Percentiles rank a stretch among this genome's conserved stretches.
These are phyloP conservation scores for Calameuta pallipes DNA, from an alignment of 2,888 invertebrate genomes.

Conservation along the genomic window DNA sequence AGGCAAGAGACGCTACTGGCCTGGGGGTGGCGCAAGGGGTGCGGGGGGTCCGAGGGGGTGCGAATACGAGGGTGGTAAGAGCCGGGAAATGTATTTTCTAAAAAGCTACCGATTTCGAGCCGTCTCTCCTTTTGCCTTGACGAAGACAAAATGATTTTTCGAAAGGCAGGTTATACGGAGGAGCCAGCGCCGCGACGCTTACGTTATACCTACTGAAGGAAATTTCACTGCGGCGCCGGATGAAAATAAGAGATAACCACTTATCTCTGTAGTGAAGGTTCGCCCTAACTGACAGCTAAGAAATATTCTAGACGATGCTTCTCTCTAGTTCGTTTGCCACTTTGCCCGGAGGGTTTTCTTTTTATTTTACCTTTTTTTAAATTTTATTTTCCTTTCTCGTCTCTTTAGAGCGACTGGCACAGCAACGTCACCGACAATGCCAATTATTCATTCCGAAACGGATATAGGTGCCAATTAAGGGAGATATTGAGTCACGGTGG, in stretches of 20 bases:
- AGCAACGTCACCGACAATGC: not conserved
- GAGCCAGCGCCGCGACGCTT: conserved; percentile 2
- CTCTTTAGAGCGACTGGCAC: not conserved
- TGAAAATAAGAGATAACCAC: conserved; percentile 16
- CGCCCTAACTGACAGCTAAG: conserved; percentile 4
- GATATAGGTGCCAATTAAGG: not conserved
- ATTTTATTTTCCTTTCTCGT: not conserved
- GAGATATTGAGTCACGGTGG: too few relatives aligned
- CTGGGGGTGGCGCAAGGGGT: not conserved
- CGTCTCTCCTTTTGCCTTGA: not conserved
- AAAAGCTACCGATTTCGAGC: not conserved
- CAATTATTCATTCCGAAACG: not conserved
- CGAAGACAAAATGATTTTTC: conserved; percentile 9
- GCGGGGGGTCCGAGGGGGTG: not conserved
- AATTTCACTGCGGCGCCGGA: conserved; percentile 2
- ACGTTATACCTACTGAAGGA: not conserved
- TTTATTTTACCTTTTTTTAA: not conserved
- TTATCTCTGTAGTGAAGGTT: conserved; percentile 9
- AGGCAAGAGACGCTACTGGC: conserved; percentile 1
- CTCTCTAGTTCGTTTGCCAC: not conserved
- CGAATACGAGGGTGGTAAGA: conserved; percentile 4
- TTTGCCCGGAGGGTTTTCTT: not conserved
- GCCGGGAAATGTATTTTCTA: conserved; percentile 2
- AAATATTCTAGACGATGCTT: not conserved
- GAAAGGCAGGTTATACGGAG: not conserved